Evolutionary conservation across 2,113 vertebrate species (phyloP), one percentile per base, ranked within the genome.

Genomic region (Emydura subglobosa): DNA sequence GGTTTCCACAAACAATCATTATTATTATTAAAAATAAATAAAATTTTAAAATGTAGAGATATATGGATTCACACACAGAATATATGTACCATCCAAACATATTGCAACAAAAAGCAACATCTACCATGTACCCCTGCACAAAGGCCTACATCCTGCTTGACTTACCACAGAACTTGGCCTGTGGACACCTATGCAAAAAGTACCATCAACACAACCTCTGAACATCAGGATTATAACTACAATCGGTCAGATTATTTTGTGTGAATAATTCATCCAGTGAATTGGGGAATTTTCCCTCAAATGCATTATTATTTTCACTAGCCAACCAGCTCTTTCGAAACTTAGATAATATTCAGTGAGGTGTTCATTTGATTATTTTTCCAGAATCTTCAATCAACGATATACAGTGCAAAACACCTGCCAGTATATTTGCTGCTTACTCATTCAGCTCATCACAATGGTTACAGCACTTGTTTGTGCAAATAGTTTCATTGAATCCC

Each of bases 231-330:
- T 0, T 5, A 65, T 59, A 76, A 57, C 10, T 6, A 31, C 55
- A 53, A 59, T 17, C 50, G 81, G 1, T 22, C 0, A 47, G 42
- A 6, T 1, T 59, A 14, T 51, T 86, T 54, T 29, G 53, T 79
- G 47, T 44, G 47, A 65, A 88, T 25, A 3, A 87, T 24, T 47
- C 4, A 5, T 3, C 0, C 3, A 0, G 31, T 16, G 49, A 49
- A 34, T 17, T 0, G 4, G n/a, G 14, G n/a, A 25, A 42, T 42
- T 74, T 74, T 42, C 6, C 21, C 22, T 74, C 72, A 24, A 11
- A 42, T 22, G 29, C 2, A 0, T 14, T 65, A 65, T n/a, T 65
- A 34, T 34, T 65, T 34, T 65, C 31, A 8, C 6, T 34, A 34
- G 16, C 31, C 61, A n/a, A 34, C 7, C 61, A 65, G 61, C 61